These are phyloP conservation scores for Astropecten irregularis DNA, from an alignment of 53 echinoderm and acorn worm genomes.

Conservation along the genomic window DNA sequence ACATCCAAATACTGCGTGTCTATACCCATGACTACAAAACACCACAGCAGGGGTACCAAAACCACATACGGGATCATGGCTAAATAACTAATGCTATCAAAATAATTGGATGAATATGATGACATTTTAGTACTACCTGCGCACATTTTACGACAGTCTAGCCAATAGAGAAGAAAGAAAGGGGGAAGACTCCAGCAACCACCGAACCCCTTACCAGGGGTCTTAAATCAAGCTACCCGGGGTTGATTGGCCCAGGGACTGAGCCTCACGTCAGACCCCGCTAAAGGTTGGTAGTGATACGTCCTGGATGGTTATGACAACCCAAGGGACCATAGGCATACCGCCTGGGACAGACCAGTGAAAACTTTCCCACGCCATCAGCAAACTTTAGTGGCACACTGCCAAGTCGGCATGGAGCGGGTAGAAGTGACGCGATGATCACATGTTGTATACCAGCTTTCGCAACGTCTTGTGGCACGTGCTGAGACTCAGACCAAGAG, in stretches of 20 bases:
- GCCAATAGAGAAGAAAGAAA: background rate
- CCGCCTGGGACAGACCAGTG: slow-evolving; percentile 23
- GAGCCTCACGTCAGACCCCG: slow-evolving; percentile 16
- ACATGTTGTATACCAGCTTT: background rate
- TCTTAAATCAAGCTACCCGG: slow-evolving; percentile 30
- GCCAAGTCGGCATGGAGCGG: slow-evolving; percentile 17
- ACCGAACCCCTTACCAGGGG: background rate
- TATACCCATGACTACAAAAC: too few relatives aligned
- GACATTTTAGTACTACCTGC: slow-evolving; percentile 24
- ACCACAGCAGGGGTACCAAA: background rate
- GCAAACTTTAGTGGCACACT: slow-evolving; percentile 42
- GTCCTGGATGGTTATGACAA: slow-evolving; percentile 70
- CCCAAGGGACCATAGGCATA: slow-evolving; percentile 44
- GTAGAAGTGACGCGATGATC: background rate
- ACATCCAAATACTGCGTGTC: too few relatives aligned
- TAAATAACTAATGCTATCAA: slow-evolving; percentile 51
- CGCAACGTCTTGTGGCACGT: slow-evolving; percentile 34
- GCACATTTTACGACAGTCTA: background rate
- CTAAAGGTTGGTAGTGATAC: slow-evolving; percentile 52
- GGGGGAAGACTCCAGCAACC: too few relatives aligned
- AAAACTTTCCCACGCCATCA: slow-evolving; percentile 52
- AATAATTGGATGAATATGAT: slow-evolving; percentile 51
- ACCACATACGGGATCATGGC: background rate
- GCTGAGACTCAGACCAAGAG: background rate
- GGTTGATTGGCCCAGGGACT: slow-evolving; percentile 49